A percentile compares a stretch with the other conserved stretches of the same genome.
phyloP scores from a whole-genome alignment of 1,140 invertebrate species.

The Drosophila littoralis region DNA sequence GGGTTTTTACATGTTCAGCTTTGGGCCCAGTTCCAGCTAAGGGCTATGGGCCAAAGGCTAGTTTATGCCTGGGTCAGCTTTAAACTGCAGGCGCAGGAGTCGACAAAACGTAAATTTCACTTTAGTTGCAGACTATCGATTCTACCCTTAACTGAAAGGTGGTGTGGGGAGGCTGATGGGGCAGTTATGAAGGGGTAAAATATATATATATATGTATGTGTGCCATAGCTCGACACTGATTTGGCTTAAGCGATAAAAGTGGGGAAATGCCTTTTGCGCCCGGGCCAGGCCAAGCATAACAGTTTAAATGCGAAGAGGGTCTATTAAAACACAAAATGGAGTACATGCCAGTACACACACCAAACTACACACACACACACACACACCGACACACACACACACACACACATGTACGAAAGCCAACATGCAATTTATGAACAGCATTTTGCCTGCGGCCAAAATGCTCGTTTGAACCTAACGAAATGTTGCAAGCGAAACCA shows the following conservation, averaged over 20 bases:
- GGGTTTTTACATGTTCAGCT: constrained; percentile 25
- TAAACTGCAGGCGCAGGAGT: constrained; percentile 7
- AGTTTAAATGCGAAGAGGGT: constrained; percentile 78
- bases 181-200: not conserved
- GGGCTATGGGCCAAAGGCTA: constrained; percentile 3
- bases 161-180: too few species aligned
- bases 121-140: constrained; percentile 27
- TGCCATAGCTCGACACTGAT: constrained; percentile 74
- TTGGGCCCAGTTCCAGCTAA: constrained; percentile 12
- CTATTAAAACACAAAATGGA: constrained; percentile 82
- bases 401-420: constrained; percentile 59
- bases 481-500: constrained; percentile 58
- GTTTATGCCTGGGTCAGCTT: constrained; percentile 14
- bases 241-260: constrained; percentile 76
- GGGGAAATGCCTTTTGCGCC: constrained; percentile 66
- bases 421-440: constrained; percentile 82
- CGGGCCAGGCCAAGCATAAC: constrained; percentile 73
- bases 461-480: constrained; percentile 78
- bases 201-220: constrained; percentile 32
- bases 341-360: constrained; percentile 62
- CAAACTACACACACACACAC: constrained; percentile 22
- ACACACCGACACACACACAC: constrained; percentile 17
- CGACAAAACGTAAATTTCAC: constrained; percentile 43
- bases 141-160: constrained; percentile 2
- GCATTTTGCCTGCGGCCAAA: constrained; percentile 75